Conservation (phyloP, 2,113 vertebrate genomes). For the Cygnus atratus region DNA sequence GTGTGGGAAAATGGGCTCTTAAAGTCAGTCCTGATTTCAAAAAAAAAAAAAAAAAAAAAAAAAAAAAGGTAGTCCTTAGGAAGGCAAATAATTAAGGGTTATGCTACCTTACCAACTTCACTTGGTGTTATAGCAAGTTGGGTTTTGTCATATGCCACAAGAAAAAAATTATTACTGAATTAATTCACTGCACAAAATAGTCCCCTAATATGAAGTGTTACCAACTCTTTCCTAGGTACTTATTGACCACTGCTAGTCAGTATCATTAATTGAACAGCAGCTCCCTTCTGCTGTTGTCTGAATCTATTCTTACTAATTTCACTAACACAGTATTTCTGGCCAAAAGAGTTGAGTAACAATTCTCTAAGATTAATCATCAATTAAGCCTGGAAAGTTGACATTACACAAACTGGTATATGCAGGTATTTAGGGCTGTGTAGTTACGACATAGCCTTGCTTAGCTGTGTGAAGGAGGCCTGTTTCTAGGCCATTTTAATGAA, state of each 20-base stretch:
- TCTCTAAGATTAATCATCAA: not conserved
- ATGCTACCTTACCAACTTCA: not conserved
- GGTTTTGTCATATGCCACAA: not conserved
- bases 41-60: not conserved
- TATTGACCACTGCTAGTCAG: conserved; percentile 8
- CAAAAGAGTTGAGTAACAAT: not conserved
- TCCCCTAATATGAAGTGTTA: not conserved
- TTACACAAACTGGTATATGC: not conserved
- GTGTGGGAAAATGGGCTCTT: not conserved
- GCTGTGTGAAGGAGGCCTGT: not conserved
- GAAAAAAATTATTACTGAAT: not conserved
- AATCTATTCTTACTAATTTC: conserved; percentile 7
- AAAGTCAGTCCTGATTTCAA: not conserved
- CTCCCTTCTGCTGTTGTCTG: conserved; percentile 18
- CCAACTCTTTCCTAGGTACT: not conserved
- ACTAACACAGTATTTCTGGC: not conserved
- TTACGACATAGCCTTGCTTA: not conserved
- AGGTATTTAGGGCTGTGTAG: not conserved
- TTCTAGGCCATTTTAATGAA: not conserved
- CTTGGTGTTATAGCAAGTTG: not conserved
- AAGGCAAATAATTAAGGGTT: not conserved
- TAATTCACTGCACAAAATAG: not conserved
- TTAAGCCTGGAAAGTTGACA: not conserved
- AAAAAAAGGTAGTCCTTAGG: not conserved
- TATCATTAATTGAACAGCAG: not conserved